Evolutionary conservation across 1,140 invertebrate genomes (phyloP).

Genomic region (Zaprionus africanus): DNA sequence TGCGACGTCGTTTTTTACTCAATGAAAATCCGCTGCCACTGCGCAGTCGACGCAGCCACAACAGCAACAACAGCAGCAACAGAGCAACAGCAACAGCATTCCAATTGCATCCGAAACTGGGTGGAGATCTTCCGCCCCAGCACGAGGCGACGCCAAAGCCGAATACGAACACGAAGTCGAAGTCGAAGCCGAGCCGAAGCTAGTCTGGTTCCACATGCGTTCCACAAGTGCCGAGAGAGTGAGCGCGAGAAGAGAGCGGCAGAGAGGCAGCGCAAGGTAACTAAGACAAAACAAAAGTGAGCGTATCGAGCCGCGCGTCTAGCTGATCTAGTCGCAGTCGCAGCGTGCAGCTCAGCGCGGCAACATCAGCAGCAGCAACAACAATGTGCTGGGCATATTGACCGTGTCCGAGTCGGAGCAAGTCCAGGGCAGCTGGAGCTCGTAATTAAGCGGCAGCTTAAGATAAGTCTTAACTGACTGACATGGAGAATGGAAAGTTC

Average conservation of each 20-base stretch:
- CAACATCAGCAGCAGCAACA: conserved; percentile 34
- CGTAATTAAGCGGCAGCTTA: conserved; percentile 59
- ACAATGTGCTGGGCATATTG: conserved; percentile 26
- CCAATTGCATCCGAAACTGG: conserved; percentile 83
- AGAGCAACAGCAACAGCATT: conserved; percentile 47
- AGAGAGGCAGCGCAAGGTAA: conserved; percentile 6
- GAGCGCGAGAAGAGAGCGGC: background rate
- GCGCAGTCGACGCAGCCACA: conserved; percentile 34
- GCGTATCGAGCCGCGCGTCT: conserved; percentile 49
- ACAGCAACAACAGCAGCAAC: background rate
- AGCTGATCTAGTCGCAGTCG: conserved; percentile 51
- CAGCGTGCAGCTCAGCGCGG: conserved; percentile 47
- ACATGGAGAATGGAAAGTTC: conserved; percentile 73
- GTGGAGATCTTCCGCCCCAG: conserved; percentile 84
- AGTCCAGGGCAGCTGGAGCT: conserved; percentile 40
- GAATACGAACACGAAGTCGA: conserved; percentile 36
- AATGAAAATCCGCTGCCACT: conserved; percentile 67
- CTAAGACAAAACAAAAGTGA: conserved; percentile 49
- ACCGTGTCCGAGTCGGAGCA: conserved; percentile 16
- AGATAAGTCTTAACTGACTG: conserved; percentile 56
- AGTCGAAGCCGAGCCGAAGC: conserved; percentile 24
- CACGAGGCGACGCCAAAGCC: conserved; percentile 44
- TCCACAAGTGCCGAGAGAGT: conserved; percentile 49
- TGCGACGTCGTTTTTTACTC: conserved; percentile 64
- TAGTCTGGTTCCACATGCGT: conserved; percentile 40